Evolutionary conservation across 2,113 vertebrate genomes (phyloP), one percentile per base, ranked within the genome.

Genomic region (Phalacrocorax pelagicus): DNA sequence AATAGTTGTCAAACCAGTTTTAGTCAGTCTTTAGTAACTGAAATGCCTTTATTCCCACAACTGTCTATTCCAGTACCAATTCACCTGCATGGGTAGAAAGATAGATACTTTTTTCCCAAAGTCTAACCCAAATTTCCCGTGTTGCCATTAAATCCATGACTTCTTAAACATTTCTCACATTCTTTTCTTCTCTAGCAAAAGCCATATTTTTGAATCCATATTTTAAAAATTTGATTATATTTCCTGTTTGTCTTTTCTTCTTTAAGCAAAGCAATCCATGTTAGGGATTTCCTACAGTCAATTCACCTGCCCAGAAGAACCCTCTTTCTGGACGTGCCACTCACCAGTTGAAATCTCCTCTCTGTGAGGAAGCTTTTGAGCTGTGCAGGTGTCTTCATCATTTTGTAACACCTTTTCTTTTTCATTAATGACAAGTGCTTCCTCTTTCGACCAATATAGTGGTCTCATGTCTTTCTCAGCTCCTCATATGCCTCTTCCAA

Each of bases 381-480:
- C 30, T 57, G 13, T 44, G 21, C 42, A 24, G 12, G 47, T 74
- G 40, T 57, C 36, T 86, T 91, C 40, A 67, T n/a, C 21, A 38
- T 66, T 93, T 71, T 82, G 13, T 91, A 44, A n/a, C 26, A 66
- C 10, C 15, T 49, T 90, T 55, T 65, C 27, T 62, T 91, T 47
- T 32, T 44, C 17, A 16, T 58, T 61, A 86, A 11, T 49, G 29
- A 26, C 18, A 7, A 73, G 1, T 24, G 57, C 66, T 58, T 46
- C 34, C 27, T 11, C 21, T 82, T 91, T 49, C 32, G 54, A 88
- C 27, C 30, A 80, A 44, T 11, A 13, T 9, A 38, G 9, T 29
- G 13, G 54, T 72, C n/a, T 61, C 46, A 32, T 0, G 0, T 44
- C 46, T 72, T 34, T 18, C 22, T 17, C 30, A 93, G 40, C 10